These are phyloP conservation scores for Ceryle rudis DNA, from an alignment of 2,797 vertebrate species.

Conservation along the genomic window DNA sequence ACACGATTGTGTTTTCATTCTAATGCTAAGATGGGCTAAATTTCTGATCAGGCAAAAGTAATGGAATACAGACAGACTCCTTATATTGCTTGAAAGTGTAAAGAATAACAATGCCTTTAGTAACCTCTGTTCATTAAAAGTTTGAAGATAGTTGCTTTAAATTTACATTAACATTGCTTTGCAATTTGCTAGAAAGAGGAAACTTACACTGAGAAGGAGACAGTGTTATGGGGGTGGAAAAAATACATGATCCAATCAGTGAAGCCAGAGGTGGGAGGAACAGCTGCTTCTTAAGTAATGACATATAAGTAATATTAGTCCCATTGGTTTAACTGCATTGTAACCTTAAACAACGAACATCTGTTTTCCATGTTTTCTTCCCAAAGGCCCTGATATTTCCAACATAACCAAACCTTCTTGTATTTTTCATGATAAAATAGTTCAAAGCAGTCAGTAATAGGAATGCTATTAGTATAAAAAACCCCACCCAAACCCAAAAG, in stretches of 20 bases:
- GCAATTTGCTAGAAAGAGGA: background rate
- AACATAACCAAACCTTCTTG: constrained; percentile 12
- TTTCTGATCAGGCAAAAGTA: background rate
- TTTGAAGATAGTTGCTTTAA: background rate
- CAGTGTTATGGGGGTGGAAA: background rate
- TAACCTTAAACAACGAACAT: constrained; percentile 77
- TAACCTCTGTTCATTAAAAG: background rate
- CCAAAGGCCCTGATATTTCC: constrained; percentile 68
- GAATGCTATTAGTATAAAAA: background rate
- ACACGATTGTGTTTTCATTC: background rate
- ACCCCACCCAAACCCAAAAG: background rate
- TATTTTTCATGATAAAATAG: constrained; percentile 48
- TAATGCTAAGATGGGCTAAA: background rate
- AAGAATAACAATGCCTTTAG: background rate
- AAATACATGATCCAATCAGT: background rate
- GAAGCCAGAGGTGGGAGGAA: constrained; percentile 1
- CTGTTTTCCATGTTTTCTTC: constrained; percentile 63
- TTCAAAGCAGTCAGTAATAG: background rate
- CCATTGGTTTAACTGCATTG: constrained; percentile 69
- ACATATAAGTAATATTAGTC: constrained; percentile 43
- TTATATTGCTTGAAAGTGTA: background rate
- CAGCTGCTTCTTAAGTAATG: constrained; percentile 64
- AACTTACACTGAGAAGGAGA: background rate
- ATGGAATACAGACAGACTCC: background rate
- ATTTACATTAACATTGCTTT: background rate